Percentiles rank a stretch among this genome's conserved stretches.
Conservation (phyloP, 2,888 invertebrate species). For the Protodeltote pygarga region DNA sequence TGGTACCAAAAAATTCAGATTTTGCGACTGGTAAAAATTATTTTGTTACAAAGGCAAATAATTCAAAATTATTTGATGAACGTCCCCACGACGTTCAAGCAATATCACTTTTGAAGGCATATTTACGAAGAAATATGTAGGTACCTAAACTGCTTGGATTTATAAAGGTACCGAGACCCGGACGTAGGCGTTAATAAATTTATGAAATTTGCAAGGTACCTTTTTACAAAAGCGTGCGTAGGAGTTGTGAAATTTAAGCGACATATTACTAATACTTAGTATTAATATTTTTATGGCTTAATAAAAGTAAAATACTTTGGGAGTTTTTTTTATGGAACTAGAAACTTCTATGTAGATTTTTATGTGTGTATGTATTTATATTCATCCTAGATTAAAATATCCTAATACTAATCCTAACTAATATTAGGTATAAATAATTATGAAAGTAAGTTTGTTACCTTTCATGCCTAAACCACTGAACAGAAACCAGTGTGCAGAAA, state of each 20-base stretch:
- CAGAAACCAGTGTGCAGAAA: no score
- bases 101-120: neutral
- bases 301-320: conserved; percentile 3
- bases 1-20: no score
- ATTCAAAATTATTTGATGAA: no score
- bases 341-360: no score
- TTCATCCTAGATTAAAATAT: no score
- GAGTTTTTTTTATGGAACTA: neutral
- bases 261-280: neutral
- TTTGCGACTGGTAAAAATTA: no score
- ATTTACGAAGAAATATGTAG: neutral
- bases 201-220: conserved; percentile 1
- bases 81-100: neutral
- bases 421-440: no score
- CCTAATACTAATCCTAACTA: no score
- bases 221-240: conserved; percentile 10
- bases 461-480: no score
- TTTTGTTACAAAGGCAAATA: no score
- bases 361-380: no score
- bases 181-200: conserved; percentile 18
- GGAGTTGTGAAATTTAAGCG: neutral
- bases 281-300: neutral
- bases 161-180: conserved; percentile 1
- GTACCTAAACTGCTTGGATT: conserved; percentile 7
- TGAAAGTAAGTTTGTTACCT: no score